Evolutionary conservation across 1,140 invertebrate species (phyloP).

Genomic region (Ruditapes philippinarum): DNA sequence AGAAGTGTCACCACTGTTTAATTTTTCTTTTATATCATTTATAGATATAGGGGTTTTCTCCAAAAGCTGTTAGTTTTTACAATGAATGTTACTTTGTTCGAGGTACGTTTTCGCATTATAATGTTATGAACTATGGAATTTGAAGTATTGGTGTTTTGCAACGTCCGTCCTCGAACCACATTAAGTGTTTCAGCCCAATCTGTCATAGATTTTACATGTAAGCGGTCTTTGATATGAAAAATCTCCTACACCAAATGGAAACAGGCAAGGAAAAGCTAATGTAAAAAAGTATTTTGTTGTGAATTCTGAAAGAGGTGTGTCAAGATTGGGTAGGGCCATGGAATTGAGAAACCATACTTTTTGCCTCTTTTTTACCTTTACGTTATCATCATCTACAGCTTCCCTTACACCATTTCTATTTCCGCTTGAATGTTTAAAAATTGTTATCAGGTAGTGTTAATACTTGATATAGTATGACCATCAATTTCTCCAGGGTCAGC

Average conservation of each 20-base stretch:
- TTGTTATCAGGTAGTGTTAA: too few species aligned
- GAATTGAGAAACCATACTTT: not conserved
- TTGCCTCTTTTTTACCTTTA: not conserved
- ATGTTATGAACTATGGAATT: constrained; percentile 46
- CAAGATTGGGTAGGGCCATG: constrained; percentile 12
- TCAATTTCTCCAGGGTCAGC: too few species aligned
- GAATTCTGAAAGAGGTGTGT: constrained; percentile 38
- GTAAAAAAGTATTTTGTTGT: constrained; percentile 53
- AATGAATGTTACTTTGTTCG: too few species aligned
- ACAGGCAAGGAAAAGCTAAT: constrained; percentile 24
- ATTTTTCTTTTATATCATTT: too few species aligned
- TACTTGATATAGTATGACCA: too few species aligned
- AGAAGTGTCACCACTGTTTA: too few species aligned
- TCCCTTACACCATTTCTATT: not conserved
- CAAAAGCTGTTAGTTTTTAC: too few species aligned
- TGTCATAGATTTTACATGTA: not conserved
- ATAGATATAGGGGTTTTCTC: too few species aligned
- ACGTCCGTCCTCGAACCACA: too few species aligned
- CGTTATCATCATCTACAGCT: not conserved
- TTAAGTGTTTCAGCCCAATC: too few species aligned
- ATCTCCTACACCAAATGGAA: constrained; percentile 24
- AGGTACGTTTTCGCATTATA: too few species aligned
- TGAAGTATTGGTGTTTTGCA: too few species aligned
- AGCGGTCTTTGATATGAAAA: not conserved
- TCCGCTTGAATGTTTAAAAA: not conserved